Base-by-base conservation (phyloP, 2,888 invertebrate genomes). In the Drosophila meridiana region DNA sequence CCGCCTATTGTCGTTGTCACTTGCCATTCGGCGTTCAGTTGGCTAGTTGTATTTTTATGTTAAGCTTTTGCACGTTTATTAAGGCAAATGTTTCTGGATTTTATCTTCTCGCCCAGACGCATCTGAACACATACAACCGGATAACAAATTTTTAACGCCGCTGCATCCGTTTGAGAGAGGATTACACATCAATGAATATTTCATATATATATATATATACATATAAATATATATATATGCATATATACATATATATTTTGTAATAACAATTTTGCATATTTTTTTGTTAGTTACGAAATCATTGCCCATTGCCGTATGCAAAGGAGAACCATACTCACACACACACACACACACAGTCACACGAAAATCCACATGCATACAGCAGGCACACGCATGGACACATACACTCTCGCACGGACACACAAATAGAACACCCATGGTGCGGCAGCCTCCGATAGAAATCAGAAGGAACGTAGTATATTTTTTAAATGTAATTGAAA, bases 401-500 rank as follows among this genome's bases (percentile, higher is more conserved):
- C n/a, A 69, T 36, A 20, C 6, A 48, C 26, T 50, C 50, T 14
- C 13, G 36, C 36, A 62, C 43, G 48, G 26, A 36, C 14, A 59
- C 34, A 69, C 53, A 47, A 55, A 45, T 45, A 71, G 45, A 28
- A 43, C 14, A 43, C 14, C 20, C 34, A 64, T 34, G 45, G 32
- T 45, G 52, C 42, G 66, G 67, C 66, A 80, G 77, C 60, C 32
- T 66, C 50, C 60, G 42, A 69, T 63, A 60, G 42, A 50, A 50
- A 65, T 65, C 55, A 52, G 28, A 76, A 67, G 48, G 60, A 68
- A 63, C 78, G 64, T 75, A 78, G 55, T 73, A 82, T 87, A 82
- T 82, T 83, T 83, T 83, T 47, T 88, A 83, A 83, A 71, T 73
- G 62, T 73, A 69, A 85, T 76, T 69, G 32, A 70, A 80, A 78